These are phyloP conservation scores for Zalophus californianus DNA, from an alignment of 2,797 vertebrate genomes.

Conservation along the genomic window DNA sequence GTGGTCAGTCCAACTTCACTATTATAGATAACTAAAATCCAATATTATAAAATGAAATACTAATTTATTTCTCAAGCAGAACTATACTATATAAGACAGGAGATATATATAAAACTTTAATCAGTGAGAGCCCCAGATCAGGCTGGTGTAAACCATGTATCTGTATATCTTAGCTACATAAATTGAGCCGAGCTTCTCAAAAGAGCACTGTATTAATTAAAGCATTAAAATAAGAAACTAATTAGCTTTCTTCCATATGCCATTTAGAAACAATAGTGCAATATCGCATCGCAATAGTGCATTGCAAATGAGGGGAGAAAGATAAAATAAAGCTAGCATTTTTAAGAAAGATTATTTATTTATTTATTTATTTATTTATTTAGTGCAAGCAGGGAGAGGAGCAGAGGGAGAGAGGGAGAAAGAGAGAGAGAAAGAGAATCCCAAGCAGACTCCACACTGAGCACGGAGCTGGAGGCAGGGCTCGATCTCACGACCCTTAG, in stretches of 20 bases:
- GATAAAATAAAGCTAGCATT: not conserved
- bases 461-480: not conserved
- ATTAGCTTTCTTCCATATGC: not conserved
- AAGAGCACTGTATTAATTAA: conserved; percentile 33
- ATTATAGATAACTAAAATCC: not conserved
- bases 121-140: not conserved
- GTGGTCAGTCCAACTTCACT: not conserved
- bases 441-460: not conserved
- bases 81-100: not conserved
- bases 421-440: not conserved
- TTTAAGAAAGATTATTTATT: not conserved
- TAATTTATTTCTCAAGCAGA: conserved; percentile 26
- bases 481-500: not conserved
- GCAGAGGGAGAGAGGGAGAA: not conserved
- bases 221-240: conserved; percentile 31
- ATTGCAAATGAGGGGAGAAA: not conserved
- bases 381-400: not conserved
- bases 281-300: not conserved
- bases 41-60: conserved; percentile 9
- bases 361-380: not conserved
- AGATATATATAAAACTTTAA: not conserved
- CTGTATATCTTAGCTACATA: not conserved
- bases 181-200: conserved; percentile 15
- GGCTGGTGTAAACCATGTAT: not conserved
- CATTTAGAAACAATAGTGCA: not conserved